Base-by-base conservation (phyloP, 2,888 invertebrate species). In the Pecten maximus region DNA sequence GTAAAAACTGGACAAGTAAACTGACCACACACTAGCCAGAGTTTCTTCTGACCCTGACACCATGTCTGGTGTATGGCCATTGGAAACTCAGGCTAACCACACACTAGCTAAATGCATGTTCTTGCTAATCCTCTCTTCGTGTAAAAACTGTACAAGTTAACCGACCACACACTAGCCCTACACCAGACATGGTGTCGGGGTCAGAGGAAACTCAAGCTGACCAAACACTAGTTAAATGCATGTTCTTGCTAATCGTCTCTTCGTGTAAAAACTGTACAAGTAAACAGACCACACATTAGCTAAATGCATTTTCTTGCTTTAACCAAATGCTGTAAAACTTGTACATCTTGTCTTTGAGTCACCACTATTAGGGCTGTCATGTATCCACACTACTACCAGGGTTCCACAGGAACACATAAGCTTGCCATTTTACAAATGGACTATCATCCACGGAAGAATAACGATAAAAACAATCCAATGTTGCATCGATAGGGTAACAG, bases 401-500 rank as follows among this genome's bases (percentile, higher is more conserved):
- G 35, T 12, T 35, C 74, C 74, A 74, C 74, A 74, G 74, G 74
- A 35, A 74, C 10, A 74, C 74, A 23, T 74, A 54, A 74, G 74
- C 35, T 74, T 74, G 74, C 35, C 74, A 28, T 74, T 74, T 28
- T 15, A 74, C 74, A 8, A 35, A 74, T 74, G 35, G 74, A 35
- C 10, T 0, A 74, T 4, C 16, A 23, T 74, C 74, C 4, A 35
- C 74, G 54, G n/a, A 54, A 74, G 74, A 74, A 74, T 35, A 74
- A 74, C 35, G 16, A 74, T 74, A 74, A 74, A 60, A 74, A 74
- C 74, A 35, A 74, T 74, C 74, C 74, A 35, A 19, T 6, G 74
- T 74, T 74, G 74, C 74, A 74, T 74, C 74, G 35, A 16, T 74
- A 74, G 74, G 74, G 28, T 74, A 74, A 74, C 74, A 35, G 35